Percentiles rank a stretch among this genome's conserved stretches.
phyloP scores from a whole-genome alignment of 1,140 invertebrate species.

The Trichonephila clavipes region DNA sequence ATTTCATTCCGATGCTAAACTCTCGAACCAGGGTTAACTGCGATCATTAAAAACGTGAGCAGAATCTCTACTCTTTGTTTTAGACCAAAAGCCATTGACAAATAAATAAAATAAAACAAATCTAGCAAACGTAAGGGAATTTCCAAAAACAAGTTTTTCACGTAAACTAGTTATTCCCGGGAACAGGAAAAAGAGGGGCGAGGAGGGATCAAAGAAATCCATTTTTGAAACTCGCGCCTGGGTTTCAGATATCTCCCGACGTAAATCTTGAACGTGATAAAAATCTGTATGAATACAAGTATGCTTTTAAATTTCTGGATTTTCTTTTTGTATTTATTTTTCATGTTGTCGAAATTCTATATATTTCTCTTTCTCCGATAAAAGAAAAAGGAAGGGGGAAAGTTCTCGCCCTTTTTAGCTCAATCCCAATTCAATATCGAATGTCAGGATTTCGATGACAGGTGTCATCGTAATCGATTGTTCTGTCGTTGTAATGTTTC shows the following conservation, averaged over 20 bases:
- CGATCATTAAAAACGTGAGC: conserved; percentile 59
- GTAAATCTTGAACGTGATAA: conserved; percentile 47
- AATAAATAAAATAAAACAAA: conserved; percentile 14
- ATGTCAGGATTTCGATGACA: conserved; percentile 45
- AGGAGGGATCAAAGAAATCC: not conserved
- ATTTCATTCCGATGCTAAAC: not conserved
- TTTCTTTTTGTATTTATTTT: not conserved
- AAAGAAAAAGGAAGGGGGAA: not conserved
- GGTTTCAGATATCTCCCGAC: conserved; percentile 47
- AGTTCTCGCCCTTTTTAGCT: not conserved
- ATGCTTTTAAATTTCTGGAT: conserved; percentile 15
- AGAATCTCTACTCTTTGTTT: conserved; percentile 12
- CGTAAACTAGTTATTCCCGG: conserved; percentile 54
- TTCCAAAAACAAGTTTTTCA: conserved; percentile 55
- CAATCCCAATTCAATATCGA: conserved; percentile 54
- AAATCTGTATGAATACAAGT: conserved; percentile 58
- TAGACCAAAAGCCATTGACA: conserved; percentile 38
- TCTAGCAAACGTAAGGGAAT: conserved; percentile 39
- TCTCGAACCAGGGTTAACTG: conserved; percentile 30
- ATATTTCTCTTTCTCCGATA: not conserved
- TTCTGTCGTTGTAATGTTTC: not conserved
- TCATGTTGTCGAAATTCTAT: not conserved
- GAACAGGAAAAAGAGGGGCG: not conserved
- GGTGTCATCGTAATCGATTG: conserved; percentile 57
- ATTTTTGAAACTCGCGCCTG: conserved; percentile 40